Base-by-base conservation (phyloP, 2,113 vertebrate species). In the Camelus dromedarius region DNA sequence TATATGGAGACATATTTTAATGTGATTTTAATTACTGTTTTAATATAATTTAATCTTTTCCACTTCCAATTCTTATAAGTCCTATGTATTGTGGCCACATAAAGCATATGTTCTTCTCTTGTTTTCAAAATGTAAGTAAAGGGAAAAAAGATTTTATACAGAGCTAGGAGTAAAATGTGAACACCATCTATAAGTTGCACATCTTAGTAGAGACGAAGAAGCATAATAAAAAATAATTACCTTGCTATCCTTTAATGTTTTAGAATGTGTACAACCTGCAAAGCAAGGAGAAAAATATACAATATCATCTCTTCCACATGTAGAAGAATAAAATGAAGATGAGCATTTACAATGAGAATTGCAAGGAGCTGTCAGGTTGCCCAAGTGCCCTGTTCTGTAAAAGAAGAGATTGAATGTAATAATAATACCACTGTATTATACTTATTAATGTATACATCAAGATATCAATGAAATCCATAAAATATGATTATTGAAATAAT, bases 201-300 rank as follows among this genome's bases (percentile, higher is more conserved):
- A 84, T 60, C 30, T 90, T 82, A 90, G 3, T 46, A 6, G 35
- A 72, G 14, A 93, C 22, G 10, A 84, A 70, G 12, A 89, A 80
- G 11, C 26, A 80, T 32, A 91, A 64, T 42, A 42, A 84, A 76
- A 86, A 42, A 38, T 24, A 93, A 60, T 91, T 98, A 99, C 99
- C 98, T 98, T 98, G 66, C 19, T 0, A 22, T 14, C 0, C 0
- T 38, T 1, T 18, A 75, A 3, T 14, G 0, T 9, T 96, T 96
- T 86, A 91, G 62, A 42, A 13, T 82, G 30, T 12, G 13, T 5
- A 87, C 99, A 99, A 64, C 99, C 99, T 48, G 98, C 99, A 50
- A 98, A 99, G 96, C 99, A 99, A 11, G 99, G 97, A 97, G 99
- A 99, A 96, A 99, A 99, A 97, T 99, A 99, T 88, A 98, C 98